phyloP scores from a whole-genome alignment of 1,140 invertebrate genomes.

The Zaprionus inermis region DNA sequence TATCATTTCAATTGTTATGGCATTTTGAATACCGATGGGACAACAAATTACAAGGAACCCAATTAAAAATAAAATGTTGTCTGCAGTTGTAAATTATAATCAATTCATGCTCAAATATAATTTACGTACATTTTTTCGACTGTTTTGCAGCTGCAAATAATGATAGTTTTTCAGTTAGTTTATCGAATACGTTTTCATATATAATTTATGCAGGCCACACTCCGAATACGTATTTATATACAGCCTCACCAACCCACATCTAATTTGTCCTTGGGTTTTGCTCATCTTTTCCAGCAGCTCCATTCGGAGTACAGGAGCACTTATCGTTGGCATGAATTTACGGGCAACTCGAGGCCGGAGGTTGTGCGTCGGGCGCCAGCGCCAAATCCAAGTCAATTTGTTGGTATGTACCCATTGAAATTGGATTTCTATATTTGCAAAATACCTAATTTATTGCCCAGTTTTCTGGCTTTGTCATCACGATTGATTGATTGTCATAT shows the following conservation, averaged over 20 bases:
- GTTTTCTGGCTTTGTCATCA: conserved; percentile 44
- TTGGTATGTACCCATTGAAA: conserved; percentile 69
- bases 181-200: background rate
- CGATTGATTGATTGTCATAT: conserved; percentile 47
- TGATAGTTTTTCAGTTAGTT: background rate
- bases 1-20: conserved; percentile 16
- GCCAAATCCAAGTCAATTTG: conserved; percentile 85
- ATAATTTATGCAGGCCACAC: background rate
- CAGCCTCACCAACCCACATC: conserved; percentile 17
- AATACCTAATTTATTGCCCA: conserved; percentile 31
- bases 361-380: conserved; percentile 86
- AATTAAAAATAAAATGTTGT: background rate
- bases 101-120: no score
- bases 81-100: background rate
- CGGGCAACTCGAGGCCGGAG: conserved; percentile 88
- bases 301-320: conserved; percentile 96
- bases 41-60: background rate
- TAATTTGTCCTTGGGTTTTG: conserved; percentile 19
- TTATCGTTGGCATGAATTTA: conserved; percentile 96
- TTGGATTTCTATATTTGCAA: conserved; percentile 24
- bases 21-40: conserved; percentile 8
- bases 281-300: conserved; percentile 87
- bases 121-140: background rate
- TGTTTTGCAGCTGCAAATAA: background rate
- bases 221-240: conserved; percentile 5